These are phyloP conservation scores for Lobophora halterata DNA, from an alignment of 2,888 invertebrate species.

Conservation along the genomic window DNA sequence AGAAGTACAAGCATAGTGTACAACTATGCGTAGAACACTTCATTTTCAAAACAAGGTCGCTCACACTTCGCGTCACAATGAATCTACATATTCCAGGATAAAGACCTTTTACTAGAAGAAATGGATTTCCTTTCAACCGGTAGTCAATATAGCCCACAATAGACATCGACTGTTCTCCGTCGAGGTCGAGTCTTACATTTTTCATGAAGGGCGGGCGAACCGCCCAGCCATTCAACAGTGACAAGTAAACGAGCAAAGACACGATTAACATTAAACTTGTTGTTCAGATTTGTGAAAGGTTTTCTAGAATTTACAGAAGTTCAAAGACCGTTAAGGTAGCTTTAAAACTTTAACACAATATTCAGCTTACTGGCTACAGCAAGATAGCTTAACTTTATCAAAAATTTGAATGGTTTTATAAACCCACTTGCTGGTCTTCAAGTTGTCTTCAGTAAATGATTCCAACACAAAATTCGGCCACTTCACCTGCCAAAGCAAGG, in stretches of 20 bases:
- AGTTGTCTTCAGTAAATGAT: too few relatives aligned
- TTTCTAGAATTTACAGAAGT: too few relatives aligned
- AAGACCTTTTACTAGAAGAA: conserved; percentile 21
- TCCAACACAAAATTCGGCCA: too few relatives aligned
- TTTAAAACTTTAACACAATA: too few relatives aligned
- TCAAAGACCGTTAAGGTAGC: too few relatives aligned
- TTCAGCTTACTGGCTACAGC: too few relatives aligned
- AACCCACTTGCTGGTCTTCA: too few relatives aligned
- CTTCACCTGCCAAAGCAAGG: too few relatives aligned
- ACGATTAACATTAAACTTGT: neutral
- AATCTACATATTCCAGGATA: conserved; percentile 26
- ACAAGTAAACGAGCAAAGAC: conserved; percentile 21
- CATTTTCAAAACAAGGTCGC: conserved; percentile 16
- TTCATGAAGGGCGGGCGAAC: conserved; percentile 26
- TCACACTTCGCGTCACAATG: conserved; percentile 22
- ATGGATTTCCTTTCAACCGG: conserved; percentile 25
- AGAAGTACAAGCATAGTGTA: too few relatives aligned
- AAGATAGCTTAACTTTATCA: too few relatives aligned
- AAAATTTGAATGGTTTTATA: too few relatives aligned
- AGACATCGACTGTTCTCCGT: conserved; percentile 24
- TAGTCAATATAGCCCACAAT: conserved; percentile 38
- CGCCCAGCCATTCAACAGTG: conserved; percentile 16
- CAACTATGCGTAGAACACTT: too few relatives aligned
- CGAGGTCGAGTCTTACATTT: conserved; percentile 30
- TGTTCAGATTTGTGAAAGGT: neutral